A percentile compares a stretch with the other conserved stretches of the same genome.
Evolutionary conservation across 2,797 vertebrate genomes (phyloP).

Genomic region (Kryptopterus vitreolus): DNA sequence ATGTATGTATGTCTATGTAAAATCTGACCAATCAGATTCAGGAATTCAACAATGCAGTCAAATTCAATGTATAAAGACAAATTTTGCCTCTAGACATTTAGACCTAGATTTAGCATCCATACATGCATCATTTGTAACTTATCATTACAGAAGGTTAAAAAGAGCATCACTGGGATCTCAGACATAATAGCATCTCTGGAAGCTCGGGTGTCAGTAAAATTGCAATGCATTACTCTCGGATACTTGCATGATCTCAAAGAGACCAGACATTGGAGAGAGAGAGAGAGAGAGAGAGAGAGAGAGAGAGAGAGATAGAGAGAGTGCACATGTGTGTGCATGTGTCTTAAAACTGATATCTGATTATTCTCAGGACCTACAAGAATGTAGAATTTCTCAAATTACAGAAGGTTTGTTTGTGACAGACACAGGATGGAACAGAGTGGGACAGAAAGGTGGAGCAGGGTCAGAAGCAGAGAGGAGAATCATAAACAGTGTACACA

Average conservation of each 20-base stretch:
- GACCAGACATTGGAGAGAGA: slow-evolving; percentile 11
- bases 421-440: not conserved
- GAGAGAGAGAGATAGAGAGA: too few relatives aligned
- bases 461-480: not conserved
- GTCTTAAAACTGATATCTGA: slow-evolving; percentile 5
- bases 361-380: not conserved
- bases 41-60: too few relatives aligned
- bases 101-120: not conserved
- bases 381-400: not conserved
- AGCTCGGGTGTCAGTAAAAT: slow-evolving; percentile 17
- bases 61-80: too few relatives aligned
- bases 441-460: not conserved
- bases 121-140: not conserved
- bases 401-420: not conserved
- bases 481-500: not conserved
- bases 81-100: not conserved
- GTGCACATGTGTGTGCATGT: not conserved
- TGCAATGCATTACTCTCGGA: slow-evolving; percentile 22
- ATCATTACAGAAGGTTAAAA: not conserved
- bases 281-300: too few relatives aligned
- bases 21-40: too few relatives aligned
- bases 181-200: slow-evolving; percentile 23
- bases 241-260: slow-evolving; percentile 14
- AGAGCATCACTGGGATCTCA: not conserved
- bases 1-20: too few relatives aligned